These are phyloP conservation scores for Lindbergichthys nudifrons DNA, from an alignment of 2,797 vertebrate species.

Conservation along the genomic window DNA sequence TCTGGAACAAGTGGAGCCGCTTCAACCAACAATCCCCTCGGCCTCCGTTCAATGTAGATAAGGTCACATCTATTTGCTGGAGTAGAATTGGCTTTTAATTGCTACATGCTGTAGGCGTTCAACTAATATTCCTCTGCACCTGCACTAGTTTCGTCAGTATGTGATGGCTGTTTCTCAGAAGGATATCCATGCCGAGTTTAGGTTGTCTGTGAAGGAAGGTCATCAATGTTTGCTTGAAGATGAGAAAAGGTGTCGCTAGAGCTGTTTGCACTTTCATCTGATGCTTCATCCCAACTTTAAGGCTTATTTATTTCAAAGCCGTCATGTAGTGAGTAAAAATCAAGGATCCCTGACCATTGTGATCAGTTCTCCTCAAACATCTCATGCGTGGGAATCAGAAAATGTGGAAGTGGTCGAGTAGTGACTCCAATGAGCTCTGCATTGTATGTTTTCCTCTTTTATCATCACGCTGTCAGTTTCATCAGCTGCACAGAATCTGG, in stretches of 20 bases:
- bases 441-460: slow-evolving; percentile 11
- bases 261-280: slow-evolving; percentile 61
- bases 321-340: slow-evolving; percentile 38
- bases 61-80: slow-evolving; percentile 65
- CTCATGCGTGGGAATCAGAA: slow-evolving; percentile 34
- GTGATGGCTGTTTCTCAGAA: slow-evolving; percentile 42
- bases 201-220: slow-evolving; percentile 34
- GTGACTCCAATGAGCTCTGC: slow-evolving; percentile 22
- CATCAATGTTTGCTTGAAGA: slow-evolving; percentile 23
- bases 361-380: slow-evolving; percentile 34
- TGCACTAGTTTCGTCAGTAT: slow-evolving; percentile 54
- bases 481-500: slow-evolving; percentile 15
- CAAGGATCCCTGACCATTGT: slow-evolving; percentile 17
- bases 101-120: slow-evolving; percentile 56
- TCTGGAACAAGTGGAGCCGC: slow-evolving; percentile 54
- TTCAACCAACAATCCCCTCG: slow-evolving; percentile 50
- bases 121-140: slow-evolving; percentile 56
- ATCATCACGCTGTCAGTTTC: slow-evolving; percentile 27
- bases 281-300: slow-evolving; percentile 43
- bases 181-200: slow-evolving; percentile 18
- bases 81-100: slow-evolving; percentile 60
- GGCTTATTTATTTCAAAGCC: slow-evolving; percentile 44
- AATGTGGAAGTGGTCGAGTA: slow-evolving; percentile 34
- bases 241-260: slow-evolving; percentile 33
- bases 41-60: slow-evolving; percentile 54